Conservation (phyloP, 2,113 vertebrate genomes). For the Spea multiplicata region DNA sequence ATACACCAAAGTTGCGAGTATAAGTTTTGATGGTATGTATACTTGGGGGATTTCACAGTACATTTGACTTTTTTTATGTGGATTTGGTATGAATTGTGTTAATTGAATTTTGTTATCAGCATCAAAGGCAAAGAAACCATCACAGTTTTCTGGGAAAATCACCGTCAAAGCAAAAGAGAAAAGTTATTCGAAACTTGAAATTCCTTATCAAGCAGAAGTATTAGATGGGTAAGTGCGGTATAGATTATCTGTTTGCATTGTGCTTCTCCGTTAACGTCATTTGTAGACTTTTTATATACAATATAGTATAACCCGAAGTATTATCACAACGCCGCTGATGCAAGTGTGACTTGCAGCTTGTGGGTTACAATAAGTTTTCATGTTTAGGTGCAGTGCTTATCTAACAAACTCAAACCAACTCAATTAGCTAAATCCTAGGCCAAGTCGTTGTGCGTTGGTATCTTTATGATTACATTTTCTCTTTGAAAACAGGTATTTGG, state of each 20-base stretch:
- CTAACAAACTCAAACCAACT: no score
- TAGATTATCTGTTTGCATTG: background rate
- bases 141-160: slow-evolving; percentile 95
- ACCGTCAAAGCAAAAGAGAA: slow-evolving; percentile 98
- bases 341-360: no score
- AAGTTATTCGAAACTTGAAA: slow-evolving; percentile 98
- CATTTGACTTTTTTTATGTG: background rate
- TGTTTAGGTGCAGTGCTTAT: no score
- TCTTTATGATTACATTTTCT: slow-evolving; percentile 4
- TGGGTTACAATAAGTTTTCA: no score
- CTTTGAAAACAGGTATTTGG: slow-evolving; percentile 76
- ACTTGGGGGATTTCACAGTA: background rate
- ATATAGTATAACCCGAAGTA: no score
- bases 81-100: background rate
- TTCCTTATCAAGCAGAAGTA: slow-evolving; percentile 96
- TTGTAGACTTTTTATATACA: background rate
- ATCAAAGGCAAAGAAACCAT: slow-evolving; percentile 88
- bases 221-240: slow-evolving; percentile 85
- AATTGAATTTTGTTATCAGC: slow-evolving; percentile 64
- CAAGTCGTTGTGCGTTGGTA: no score
- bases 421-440: no score
- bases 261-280: background rate
- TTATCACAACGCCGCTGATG: no score
- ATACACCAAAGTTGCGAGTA: slow-evolving; percentile 98
- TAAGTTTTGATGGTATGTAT: slow-evolving; percentile 94